phyloP scores from a whole-genome alignment of 2,888 invertebrate species.

The Dicranocentrus wangi region DNA sequence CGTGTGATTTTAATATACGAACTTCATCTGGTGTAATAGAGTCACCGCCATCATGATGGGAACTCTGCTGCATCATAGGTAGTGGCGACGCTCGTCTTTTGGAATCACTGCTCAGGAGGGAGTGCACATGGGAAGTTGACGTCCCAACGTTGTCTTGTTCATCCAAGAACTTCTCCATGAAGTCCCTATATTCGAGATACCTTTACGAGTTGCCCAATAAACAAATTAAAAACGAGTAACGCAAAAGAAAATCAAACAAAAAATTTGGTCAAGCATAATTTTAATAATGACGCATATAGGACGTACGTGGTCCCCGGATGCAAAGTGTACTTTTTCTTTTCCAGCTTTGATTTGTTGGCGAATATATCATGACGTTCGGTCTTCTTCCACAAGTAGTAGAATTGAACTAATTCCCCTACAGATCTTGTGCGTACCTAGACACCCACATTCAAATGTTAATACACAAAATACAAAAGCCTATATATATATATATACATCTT shows the following conservation, averaged over 20 bases:
- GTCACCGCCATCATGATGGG: slow-evolving; percentile 32
- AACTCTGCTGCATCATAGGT: slow-evolving; percentile 61
- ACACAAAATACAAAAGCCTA: neutral
- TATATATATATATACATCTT: neutral
- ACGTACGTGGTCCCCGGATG: slow-evolving; percentile 91
- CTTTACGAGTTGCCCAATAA: slow-evolving; percentile 34
- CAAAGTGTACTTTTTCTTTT: slow-evolving; percentile 92
- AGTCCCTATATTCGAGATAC: slow-evolving; percentile 79
- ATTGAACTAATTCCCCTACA: slow-evolving; percentile 96
- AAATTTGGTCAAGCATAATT: slow-evolving; percentile 19
- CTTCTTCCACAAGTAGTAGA: slow-evolving; percentile 95
- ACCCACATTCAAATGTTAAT: slow-evolving; percentile 60
- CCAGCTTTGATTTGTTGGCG: slow-evolving; percentile 89
- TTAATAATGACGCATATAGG: slow-evolving; percentile 21
- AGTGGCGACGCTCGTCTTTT: slow-evolving; percentile 74
- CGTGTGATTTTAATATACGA: slow-evolving; percentile 68
- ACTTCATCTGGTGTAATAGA: slow-evolving; percentile 66
- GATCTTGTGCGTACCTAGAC: slow-evolving; percentile 88
- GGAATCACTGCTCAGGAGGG: slow-evolving; percentile 76
- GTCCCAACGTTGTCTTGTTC: slow-evolving; percentile 81
- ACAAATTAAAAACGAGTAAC: slow-evolving; percentile 22
- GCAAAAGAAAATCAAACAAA: neutral
- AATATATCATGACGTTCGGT: slow-evolving; percentile 94
- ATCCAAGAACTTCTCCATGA: slow-evolving; percentile 93
- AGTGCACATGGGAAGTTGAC: slow-evolving; percentile 81